Evolutionary conservation across 1,140 invertebrate species (phyloP).

Genomic region (Parapsyche elsis): DNA sequence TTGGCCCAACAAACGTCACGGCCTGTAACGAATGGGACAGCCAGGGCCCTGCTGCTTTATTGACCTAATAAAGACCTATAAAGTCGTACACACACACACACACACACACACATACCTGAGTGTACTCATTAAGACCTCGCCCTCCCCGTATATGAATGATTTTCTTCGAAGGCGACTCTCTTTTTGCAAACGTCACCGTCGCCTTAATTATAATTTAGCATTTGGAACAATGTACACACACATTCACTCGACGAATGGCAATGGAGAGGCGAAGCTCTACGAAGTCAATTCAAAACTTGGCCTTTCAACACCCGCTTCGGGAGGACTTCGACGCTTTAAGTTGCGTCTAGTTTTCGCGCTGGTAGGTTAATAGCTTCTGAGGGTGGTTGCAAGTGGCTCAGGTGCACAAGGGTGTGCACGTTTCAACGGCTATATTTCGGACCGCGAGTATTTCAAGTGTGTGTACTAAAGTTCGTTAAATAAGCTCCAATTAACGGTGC

Average conservation of each 20-base stretch:
- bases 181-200: no score
- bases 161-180: no score
- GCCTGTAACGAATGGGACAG: constrained; percentile 1
- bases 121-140: neutral
- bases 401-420: no score
- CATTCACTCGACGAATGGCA: no score
- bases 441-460: no score
- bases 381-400: neutral
- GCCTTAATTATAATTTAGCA: no score
- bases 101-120: neutral
- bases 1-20: constrained; percentile 24
- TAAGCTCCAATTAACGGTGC: no score
- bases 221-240: no score
- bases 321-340: no score
- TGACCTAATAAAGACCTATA: constrained; percentile 32
- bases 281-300: neutral
- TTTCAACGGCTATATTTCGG: no score
- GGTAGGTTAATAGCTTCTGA: neutral
- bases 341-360: neutral
- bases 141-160: no score
- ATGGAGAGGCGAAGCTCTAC: neutral
- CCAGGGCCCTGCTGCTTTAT: constrained; percentile 13
- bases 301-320: neutral
- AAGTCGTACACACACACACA: neutral
- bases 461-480: no score